Conservation (phyloP, 2,888 invertebrate genomes). For the Acrobasis suavella region DNA sequence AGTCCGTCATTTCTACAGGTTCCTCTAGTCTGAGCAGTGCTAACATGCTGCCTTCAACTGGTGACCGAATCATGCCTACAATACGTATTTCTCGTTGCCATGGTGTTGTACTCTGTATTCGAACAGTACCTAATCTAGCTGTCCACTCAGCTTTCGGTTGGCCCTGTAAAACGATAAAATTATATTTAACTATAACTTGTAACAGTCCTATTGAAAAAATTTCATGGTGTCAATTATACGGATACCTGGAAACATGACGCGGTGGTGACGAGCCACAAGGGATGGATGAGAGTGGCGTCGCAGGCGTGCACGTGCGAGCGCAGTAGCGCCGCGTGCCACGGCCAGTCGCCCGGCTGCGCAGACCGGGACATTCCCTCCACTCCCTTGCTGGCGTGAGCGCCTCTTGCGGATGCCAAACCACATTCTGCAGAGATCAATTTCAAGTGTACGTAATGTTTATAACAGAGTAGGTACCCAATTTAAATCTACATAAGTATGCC, state of each 20-base stretch:
- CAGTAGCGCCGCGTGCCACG: constrained; percentile 94
- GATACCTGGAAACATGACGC: constrained; percentile 90
- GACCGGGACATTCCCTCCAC: constrained; percentile 85
- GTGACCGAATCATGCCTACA: constrained; percentile 93
- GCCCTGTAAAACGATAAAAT: constrained; percentile 71
- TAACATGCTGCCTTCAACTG: constrained; percentile 93
- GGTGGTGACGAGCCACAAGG: constrained; percentile 93
- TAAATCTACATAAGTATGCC: too few relatives aligned
- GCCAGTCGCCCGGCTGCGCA: constrained; percentile 93
- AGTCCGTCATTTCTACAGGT: constrained; percentile 89
- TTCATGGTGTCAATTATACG: neutral
- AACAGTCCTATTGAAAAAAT: too few relatives aligned
- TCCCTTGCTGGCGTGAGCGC: constrained; percentile 65
- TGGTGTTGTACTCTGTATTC: constrained; percentile 90
- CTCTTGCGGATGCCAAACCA: constrained; percentile 85
- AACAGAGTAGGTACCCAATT: too few relatives aligned
- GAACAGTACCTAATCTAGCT: constrained; percentile 88
- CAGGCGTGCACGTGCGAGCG: constrained; percentile 94
- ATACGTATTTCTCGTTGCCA: constrained; percentile 94
- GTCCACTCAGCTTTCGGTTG: constrained; percentile 95
- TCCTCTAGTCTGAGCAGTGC: constrained; percentile 91
- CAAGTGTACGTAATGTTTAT: neutral
- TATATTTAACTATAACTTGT: neutral
- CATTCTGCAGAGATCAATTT: constrained; percentile 77
- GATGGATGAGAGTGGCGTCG: constrained; percentile 91